Evolutionary conservation across 2,113 vertebrate genomes (phyloP), one percentile per base, ranked within the genome.

Genomic region (Lepus americanus): DNA sequence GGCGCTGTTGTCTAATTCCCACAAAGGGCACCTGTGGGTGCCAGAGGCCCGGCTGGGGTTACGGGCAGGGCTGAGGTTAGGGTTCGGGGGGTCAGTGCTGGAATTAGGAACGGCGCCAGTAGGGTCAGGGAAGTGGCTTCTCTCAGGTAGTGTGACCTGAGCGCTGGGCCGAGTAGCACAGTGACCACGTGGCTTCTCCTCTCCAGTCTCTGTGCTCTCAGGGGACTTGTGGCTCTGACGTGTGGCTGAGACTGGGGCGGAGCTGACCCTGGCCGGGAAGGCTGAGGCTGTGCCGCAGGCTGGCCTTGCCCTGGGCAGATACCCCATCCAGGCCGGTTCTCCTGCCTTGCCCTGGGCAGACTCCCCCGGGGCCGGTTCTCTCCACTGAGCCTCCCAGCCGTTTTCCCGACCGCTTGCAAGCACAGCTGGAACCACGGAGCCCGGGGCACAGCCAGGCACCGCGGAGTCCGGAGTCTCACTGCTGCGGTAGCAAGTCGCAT

Each of bases 331-430:
- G n/a, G 8, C n/a, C n/a, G 53, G 29, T 23, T 70, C 17, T 44
- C 44, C 44, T 73, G 12, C 29, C 36, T 6, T 23, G 39, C 44
- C 36, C 7, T 44, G 53, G 20, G 13, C 0, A 27, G 29, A 25
- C 33, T 20, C 81, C 6, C 6, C 31, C 39, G 10, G 12, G 39
- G 9, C 13, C 44, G 25, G 12, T 87, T 73, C 70, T 82, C 44
- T 44, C 44, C 36, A 25, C 7, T 0, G n/a, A 64, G 20, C 9
- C 25, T 29, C 61, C 53, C 1, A 6, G 16, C 29, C 0, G 0
- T 20, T 49, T 44, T 76, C 33, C 33, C 69, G 19, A 25, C 31
- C n/a, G n/a, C 49, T 29, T 55, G 59, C 72, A 33, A 51, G 49
- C 22, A 7, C 33, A 29, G 2, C 33, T 31, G 22, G 31, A 63